Conservation (phyloP, 1,140 invertebrate species). For the Drosophila pseudoobscura region DNA sequence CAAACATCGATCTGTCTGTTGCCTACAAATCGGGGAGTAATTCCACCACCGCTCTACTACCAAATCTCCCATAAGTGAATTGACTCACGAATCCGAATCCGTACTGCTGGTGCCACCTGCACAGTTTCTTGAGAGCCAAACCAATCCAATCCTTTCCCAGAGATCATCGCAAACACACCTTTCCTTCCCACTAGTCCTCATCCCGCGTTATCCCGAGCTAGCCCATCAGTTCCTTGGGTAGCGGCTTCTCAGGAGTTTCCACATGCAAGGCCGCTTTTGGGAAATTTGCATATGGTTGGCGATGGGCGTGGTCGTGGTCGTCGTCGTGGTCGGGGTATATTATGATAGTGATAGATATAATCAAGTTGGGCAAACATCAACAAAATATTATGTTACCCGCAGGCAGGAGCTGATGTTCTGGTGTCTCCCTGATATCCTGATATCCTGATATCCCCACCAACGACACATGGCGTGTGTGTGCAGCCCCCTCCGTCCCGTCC, state of each 20-base stretch:
- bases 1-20: too few relatives aligned
- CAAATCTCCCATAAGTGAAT: slow-evolving; percentile 3
- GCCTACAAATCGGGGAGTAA: too few relatives aligned
- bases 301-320: slow-evolving; percentile 1
- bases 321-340: slow-evolving; percentile 13
- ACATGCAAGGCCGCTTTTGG: too few relatives aligned
- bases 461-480: slow-evolving; percentile 37
- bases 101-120: too few relatives aligned
- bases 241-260: neutral
- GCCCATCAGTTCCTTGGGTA: slow-evolving; percentile 10
- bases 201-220: too few relatives aligned
- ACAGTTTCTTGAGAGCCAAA: too few relatives aligned
- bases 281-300: slow-evolving; percentile 38
- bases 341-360: slow-evolving; percentile 72
- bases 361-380: slow-evolving; percentile 75
- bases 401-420: slow-evolving; percentile 21
- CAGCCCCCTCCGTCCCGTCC: neutral
- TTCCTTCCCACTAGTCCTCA: too few relatives aligned
- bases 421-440: slow-evolving; percentile 21
- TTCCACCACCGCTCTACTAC: too few relatives aligned
- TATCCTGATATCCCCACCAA: slow-evolving; percentile 26
- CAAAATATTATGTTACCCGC: slow-evolving; percentile 73
- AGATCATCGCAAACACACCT: too few relatives aligned
- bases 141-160: too few relatives aligned
- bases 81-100: neutral